Evolutionary conservation across 2,888 invertebrate species (phyloP), one percentile per base, ranked within the genome.

Genomic region (Cryptus viduatorius): DNA sequence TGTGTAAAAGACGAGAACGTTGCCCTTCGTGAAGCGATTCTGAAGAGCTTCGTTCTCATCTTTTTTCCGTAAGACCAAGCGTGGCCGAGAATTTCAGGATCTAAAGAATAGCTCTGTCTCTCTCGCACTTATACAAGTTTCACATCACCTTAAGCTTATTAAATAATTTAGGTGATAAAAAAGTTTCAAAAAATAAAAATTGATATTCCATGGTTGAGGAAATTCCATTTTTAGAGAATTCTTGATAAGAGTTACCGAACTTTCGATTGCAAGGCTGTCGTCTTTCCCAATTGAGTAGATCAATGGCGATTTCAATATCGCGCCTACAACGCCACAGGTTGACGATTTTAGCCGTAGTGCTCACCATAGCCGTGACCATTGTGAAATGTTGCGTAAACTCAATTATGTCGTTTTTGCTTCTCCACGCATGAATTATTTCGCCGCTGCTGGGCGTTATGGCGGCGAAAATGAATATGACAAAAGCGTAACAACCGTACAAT

Each of bases 231-330:
- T 19, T n/a, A 31, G 50, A 8, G 29, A 69, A 69, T 50, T 29
- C 14, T 5, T n/a, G 3, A 50, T 10, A 31, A 69, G 46, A 69
- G 37, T 77, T 85, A 85, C 85, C 85, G 12, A 85, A 82, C 68
- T 82, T 77, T 67, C 68, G 71, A 46, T 79, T 82, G 79, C 82
- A 85, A 42, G 79, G 79, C 64, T 79, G 85, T 42, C 68, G 79
- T 19, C 85, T 82, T 19, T 85, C 85, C 82, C 82, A 82, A 77
- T 85, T 85, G 0, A 85, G 79, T 1, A 85, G 73, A 73, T 82
- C 76, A n/a, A 50, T 61, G 12, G 72, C 76, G 0, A 12, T 79
- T 19, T 77, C 76, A 12, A 85, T 61, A 72, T 85, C 79, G 53
- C n/a, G 16, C 46, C 75, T 75, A 14, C 76, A 76, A 24, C 12